Base-by-base conservation (phyloP, 2,888 invertebrate genomes). In the Marronus borbonicus region DNA sequence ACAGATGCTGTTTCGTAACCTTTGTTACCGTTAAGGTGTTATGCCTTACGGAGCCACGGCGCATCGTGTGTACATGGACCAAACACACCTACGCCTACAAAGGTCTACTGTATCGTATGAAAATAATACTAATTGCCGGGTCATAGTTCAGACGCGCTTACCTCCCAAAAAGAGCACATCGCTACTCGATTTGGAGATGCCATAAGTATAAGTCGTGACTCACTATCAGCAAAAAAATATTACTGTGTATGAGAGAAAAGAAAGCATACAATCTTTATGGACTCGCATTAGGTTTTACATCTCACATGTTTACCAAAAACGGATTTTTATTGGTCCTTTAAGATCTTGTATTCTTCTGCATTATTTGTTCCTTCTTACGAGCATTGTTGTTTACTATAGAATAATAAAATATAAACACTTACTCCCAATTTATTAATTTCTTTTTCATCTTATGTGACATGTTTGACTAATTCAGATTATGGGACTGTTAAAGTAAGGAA, bases 91-190 rank as follows among this genome's bases (percentile, higher is more conserved):
- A 81, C 80, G 69, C 39, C 79, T 76, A 77, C 66, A 77, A 77
- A 78, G 31, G 78, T 80, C 81, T 80, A 77, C 80, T 72, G 76
- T 79, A 78, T 76, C 75, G 78, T 76, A 77, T 80, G 78, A 80
- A 80, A 70, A 79, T 79, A 80, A 81, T 79, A 80, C 80, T 80
- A 81, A 81, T 81, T 80, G 79, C 78, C 78, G 64, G 79, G 81
- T 79, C 80, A 80, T 75, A 80, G 79, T 77, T 79, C 58, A 49
- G 72, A 55, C 64, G 52, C 64, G 69, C 20, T 62, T 39, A n/a
- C 78, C 24, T 60, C 49, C 72, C 24, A 60, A 74, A 60, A 74
- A 75, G 79, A 79, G 79, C 65, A 39, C 76, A 74, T 74, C 76
- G 80, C 80, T 78, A 78, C 78, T 76, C 74, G 70, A 77, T 65